A percentile compares a stretch with the other conserved stretches of the same genome.
Conservation (phyloP, 2,888 invertebrate genomes). For the Epsilonema sp. region DNA sequence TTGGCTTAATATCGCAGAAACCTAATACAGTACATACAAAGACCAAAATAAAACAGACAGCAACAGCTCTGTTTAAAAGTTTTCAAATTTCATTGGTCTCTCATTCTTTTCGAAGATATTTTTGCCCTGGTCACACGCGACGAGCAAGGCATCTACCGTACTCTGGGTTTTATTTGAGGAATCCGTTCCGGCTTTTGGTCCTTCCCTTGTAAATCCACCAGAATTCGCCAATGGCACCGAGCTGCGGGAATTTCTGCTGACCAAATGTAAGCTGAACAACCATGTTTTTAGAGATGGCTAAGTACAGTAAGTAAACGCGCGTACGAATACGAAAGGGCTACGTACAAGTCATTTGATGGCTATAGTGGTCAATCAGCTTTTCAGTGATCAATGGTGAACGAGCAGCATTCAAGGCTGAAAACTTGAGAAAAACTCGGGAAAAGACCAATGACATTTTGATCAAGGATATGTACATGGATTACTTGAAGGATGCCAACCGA, state of each 20-base stretch:
- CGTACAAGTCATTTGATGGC: too few relatives aligned
- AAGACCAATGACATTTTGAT: slow-evolving; percentile 67
- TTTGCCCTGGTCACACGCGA: slow-evolving; percentile 40
- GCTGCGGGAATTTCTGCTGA: slow-evolving; percentile 64
- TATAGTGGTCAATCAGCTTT: slow-evolving; percentile 2
- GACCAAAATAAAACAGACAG: too few relatives aligned
- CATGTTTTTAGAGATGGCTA: too few relatives aligned
- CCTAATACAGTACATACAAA: too few relatives aligned
- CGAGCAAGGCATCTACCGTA: slow-evolving; percentile 29
- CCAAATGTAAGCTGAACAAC: too few relatives aligned
- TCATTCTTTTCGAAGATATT: slow-evolving; percentile 43
- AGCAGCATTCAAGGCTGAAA: slow-evolving; percentile 67
- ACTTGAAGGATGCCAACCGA: slow-evolving; percentile 67
- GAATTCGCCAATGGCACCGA: slow-evolving; percentile 55
- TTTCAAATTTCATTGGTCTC: too few relatives aligned
- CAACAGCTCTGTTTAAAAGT: too few relatives aligned
- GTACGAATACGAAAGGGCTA: too few relatives aligned
- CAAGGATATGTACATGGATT: slow-evolving; percentile 62
- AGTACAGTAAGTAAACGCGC: too few relatives aligned
- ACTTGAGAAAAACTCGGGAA: slow-evolving; percentile 59
- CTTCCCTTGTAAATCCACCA: slow-evolving; percentile 66
- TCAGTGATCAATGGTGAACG: slow-evolving; percentile 70
- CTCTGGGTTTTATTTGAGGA: slow-evolving; percentile 68
- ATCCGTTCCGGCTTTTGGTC: slow-evolving; percentile 68
- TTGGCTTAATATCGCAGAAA: too few relatives aligned